Base-by-base conservation (phyloP, 2,797 vertebrate species). In the Ptychadena robeensis region DNA sequence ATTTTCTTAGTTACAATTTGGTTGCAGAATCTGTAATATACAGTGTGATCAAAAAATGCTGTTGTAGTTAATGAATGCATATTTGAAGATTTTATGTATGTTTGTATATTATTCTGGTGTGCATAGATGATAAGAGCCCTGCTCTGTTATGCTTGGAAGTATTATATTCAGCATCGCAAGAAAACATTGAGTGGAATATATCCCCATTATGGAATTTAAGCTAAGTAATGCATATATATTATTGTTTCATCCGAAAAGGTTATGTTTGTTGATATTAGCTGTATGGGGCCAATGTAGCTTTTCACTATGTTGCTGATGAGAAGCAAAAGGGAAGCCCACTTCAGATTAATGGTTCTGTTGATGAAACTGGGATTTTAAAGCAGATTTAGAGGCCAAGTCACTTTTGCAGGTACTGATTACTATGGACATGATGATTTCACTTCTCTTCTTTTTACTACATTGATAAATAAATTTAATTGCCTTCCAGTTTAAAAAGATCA, bases 401-500 rank as follows among this genome's bases (percentile, higher is more conserved):
- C 37, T 22, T 8, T 18, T 53, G 1, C 11, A 2, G 18, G 40
- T 14, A 44, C 2, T 18, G 40, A 4, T 44, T 44, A 15, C 40
- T 44, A 15, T 44, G 40, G 18, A 1, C 7, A n/a, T 6, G 44
- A 22, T 53, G 15, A 53, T 18, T 9, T 53, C 5, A 10, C 25
- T 28, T n/a, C 25, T 61, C 59, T 61, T 61, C 59, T 61, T 61
- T 61, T 61, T 25, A 61, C 59, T 61, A 61, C 27, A 61, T 61
- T 28, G 28, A 12, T 61, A 12, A 61, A 61, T 72, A 31, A 15
- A 2, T 6, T 22, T 22, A 18, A 34, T 35, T 27, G 18, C 25
- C 35, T 68, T 75, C 22, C 22, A 69, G 34, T 5, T 12, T 27
- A 25, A 44, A 48, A 37, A 65, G 25, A 5, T 30, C n/a, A 67